phyloP scores from a whole-genome alignment of 2,797 vertebrate genomes.

The Cirrhinus mrigala region DNA sequence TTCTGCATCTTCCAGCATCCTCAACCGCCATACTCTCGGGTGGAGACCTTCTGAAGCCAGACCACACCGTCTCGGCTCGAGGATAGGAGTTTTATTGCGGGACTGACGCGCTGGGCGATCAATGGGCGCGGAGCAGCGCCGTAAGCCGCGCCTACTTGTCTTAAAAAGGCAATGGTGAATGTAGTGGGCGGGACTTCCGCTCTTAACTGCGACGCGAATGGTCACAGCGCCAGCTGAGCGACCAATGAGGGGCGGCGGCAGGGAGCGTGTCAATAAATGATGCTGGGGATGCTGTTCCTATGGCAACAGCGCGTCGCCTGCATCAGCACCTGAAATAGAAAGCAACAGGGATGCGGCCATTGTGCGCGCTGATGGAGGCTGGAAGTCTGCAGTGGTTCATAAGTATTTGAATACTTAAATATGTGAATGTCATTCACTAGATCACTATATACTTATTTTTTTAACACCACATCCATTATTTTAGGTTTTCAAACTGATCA shows the following conservation, averaged over 20 bases:
- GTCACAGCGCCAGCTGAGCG: neutral
- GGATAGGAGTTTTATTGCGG: slow-evolving; percentile 28
- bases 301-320: slow-evolving; percentile 58
- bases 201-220: slow-evolving; percentile 26
- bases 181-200: slow-evolving; percentile 51
- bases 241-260: slow-evolving; percentile 16
- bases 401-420: neutral
- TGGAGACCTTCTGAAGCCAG: slow-evolving; percentile 58
- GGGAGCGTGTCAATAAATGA: neutral
- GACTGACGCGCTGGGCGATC: slow-evolving; percentile 21
- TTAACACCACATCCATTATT: neutral
- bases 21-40: slow-evolving; percentile 62
- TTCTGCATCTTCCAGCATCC: slow-evolving; percentile 50
- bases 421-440: neutral
- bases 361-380: slow-evolving; percentile 17
- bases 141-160: neutral
- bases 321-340: slow-evolving; percentile 51
- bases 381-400: neutral
- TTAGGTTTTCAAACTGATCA: neutral
- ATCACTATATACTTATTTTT: neutral
- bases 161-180: slow-evolving; percentile 3
- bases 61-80: slow-evolving; percentile 41
- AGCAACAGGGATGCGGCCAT: slow-evolving; percentile 39
- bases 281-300: slow-evolving; percentile 44
- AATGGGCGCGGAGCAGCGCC: slow-evolving; percentile 19